Conservation (phyloP, 2,113 vertebrate species). For the Passer domesticus region DNA sequence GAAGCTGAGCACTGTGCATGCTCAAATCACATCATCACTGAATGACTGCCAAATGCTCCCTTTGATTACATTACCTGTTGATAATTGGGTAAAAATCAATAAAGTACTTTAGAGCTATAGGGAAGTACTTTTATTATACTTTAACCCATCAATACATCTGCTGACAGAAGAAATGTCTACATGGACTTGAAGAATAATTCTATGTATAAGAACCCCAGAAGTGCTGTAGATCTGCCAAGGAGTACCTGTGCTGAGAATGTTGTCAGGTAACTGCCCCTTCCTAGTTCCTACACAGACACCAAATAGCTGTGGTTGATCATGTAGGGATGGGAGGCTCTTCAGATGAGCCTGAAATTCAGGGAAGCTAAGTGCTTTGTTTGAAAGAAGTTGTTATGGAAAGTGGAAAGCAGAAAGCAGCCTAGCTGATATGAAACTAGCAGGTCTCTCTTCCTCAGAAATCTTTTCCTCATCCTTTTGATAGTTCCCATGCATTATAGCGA, state of each 20-base stretch:
- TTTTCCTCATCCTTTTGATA: neutral
- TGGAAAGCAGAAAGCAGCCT: neutral
- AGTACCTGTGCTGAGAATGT: fast-evolving
- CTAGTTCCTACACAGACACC: neutral
- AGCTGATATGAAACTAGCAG: neutral
- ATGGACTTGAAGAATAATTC: neutral
- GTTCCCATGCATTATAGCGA: neutral
- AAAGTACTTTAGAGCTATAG: neutral
- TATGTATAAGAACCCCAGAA: neutral
- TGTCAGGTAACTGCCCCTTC: neutral
- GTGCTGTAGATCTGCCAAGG: neutral
- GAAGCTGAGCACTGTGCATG: neutral
- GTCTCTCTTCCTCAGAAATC: neutral
- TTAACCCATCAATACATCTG: neutral
- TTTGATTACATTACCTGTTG: neutral
- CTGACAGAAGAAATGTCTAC: neutral
- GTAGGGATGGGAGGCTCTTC: neutral
- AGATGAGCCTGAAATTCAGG: neutral
- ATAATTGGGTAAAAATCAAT: neutral
- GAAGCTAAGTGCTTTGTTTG: neutral
- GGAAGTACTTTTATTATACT: neutral
- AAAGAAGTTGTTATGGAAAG: neutral
- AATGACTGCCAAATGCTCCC: neutral
- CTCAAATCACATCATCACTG: neutral
- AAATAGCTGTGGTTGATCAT: neutral